Evolutionary conservation across 2,797 vertebrate genomes (phyloP).

Genomic region (Nasua narica): DNA sequence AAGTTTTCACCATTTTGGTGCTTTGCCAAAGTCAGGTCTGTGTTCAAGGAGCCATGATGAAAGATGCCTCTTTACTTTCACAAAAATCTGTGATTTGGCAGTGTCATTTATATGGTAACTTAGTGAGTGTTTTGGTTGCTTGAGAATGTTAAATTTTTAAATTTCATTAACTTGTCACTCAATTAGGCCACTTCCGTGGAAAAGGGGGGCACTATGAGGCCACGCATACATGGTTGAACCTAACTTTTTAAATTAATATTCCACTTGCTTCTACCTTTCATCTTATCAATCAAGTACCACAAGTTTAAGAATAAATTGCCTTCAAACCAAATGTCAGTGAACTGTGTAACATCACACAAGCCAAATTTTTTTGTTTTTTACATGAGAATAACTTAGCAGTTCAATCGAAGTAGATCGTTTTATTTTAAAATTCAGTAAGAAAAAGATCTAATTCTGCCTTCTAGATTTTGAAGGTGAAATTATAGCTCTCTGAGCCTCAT

Average conservation of each 20-base stretch:
- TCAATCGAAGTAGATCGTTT: not conserved
- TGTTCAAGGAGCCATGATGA: not conserved
- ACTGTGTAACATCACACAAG: not conserved
- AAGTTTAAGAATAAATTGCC: not conserved
- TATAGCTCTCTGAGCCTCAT: constrained; percentile 2
- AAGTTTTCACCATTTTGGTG: not conserved
- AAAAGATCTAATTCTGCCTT: not conserved
- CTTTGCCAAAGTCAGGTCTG: not conserved
- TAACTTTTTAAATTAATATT: not conserved
- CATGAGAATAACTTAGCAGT: not conserved
- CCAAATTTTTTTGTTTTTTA: not conserved
- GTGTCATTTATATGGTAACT: not conserved
- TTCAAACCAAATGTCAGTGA: not conserved
- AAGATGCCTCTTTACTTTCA: not conserved
- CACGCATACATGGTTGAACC: not conserved
- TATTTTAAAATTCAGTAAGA: not conserved
- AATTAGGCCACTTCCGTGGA: not conserved
- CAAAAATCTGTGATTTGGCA: not conserved
- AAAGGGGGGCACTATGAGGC: not conserved
- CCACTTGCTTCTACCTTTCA: not conserved
- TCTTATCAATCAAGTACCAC: not conserved
- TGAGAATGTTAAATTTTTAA: not conserved
- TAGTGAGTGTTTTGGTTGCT: not conserved
- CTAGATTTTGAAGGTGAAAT: constrained; percentile 23
- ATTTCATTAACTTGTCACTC: not conserved